Percentiles rank a stretch among this genome's conserved stretches.
phyloP scores from a whole-genome alignment of 2,113 vertebrate genomes.

The Cyprinodon brontotheroides region DNA sequence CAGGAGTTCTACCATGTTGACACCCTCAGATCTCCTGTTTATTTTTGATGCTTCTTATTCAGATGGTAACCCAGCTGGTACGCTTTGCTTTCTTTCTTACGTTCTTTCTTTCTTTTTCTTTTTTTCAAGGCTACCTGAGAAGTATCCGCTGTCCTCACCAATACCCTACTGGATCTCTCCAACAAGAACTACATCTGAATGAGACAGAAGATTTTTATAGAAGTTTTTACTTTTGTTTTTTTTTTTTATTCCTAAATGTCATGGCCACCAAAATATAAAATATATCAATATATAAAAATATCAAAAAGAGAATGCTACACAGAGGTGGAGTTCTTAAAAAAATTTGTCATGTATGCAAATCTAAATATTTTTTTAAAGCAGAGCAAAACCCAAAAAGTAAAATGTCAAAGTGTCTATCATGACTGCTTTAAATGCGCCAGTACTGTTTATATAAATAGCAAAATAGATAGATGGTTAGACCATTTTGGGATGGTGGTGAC shows the following conservation, averaged over 20 bases:
- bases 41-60: too few relatives aligned
- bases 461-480: not conserved
- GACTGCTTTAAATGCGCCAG: not conserved
- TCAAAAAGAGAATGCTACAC: not conserved
- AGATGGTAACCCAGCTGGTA: too few relatives aligned
- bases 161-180: too few relatives aligned
- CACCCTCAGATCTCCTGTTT: too few relatives aligned
- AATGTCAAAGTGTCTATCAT: not conserved
- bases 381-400: not conserved
- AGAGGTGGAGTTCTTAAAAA: not conserved
- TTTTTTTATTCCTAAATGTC: not conserved
- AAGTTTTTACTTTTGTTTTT: not conserved
- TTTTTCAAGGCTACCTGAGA: too few relatives aligned
- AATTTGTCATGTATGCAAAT: too few relatives aligned
- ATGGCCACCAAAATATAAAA: too few relatives aligned
- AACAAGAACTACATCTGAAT: not conserved
- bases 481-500: not conserved
- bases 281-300: not conserved
- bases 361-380: not conserved
- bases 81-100: too few relatives aligned
- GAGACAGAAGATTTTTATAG: not conserved
- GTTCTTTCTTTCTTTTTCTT: too few relatives aligned
- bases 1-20: too few relatives aligned
- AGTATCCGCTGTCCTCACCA: too few relatives aligned
- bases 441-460: slow-evolving; percentile 1